Evolutionary conservation across 2,888 invertebrate genomes (phyloP).

Genomic region (Mesorhabditis spiculigera): DNA sequence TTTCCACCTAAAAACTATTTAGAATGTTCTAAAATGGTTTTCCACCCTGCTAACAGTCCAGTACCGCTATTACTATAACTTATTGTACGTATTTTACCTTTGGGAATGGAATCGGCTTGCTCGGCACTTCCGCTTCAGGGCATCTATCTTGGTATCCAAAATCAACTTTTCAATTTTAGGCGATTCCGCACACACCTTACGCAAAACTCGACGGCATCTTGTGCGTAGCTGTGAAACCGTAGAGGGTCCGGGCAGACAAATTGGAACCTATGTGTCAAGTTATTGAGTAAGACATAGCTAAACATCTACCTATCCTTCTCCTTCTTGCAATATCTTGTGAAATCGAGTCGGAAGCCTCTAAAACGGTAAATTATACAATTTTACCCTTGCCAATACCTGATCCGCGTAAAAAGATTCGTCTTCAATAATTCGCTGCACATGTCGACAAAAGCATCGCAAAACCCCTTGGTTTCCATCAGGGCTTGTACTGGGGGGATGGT

Average conservation of each 20-base stretch:
- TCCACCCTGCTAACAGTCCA: no score
- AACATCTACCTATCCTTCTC: slow-evolving; percentile 16
- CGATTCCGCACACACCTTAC: slow-evolving; percentile 9
- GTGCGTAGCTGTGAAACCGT: slow-evolving; percentile 29
- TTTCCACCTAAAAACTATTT: no score
- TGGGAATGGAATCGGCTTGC: slow-evolving; percentile 27
- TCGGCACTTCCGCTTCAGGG: slow-evolving; percentile 23
- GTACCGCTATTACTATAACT: no score
- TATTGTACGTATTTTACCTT: neutral
- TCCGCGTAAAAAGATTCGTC: neutral
- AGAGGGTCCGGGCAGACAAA: slow-evolving; percentile 38
- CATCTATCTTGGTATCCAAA: slow-evolving; percentile 30
- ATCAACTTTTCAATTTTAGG: neutral
- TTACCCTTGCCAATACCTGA: neutral
- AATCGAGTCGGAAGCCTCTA: slow-evolving; percentile 1
- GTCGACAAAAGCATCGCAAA: slow-evolving; percentile 35
- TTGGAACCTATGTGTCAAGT: slow-evolving; percentile 16
- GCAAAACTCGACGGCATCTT: slow-evolving; percentile 36
- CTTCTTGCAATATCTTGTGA: slow-evolving; percentile 25
- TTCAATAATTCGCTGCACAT: slow-evolving; percentile 16
- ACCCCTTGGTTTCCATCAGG: slow-evolving; percentile 26
- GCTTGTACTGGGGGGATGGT: slow-evolving; percentile 27
- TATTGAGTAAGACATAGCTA: neutral
- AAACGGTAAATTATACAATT: slow-evolving; percentile 7
- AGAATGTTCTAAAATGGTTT: no score